phyloP scores from a whole-genome alignment of 2,113 vertebrate genomes.

The Sander lucioperca region DNA sequence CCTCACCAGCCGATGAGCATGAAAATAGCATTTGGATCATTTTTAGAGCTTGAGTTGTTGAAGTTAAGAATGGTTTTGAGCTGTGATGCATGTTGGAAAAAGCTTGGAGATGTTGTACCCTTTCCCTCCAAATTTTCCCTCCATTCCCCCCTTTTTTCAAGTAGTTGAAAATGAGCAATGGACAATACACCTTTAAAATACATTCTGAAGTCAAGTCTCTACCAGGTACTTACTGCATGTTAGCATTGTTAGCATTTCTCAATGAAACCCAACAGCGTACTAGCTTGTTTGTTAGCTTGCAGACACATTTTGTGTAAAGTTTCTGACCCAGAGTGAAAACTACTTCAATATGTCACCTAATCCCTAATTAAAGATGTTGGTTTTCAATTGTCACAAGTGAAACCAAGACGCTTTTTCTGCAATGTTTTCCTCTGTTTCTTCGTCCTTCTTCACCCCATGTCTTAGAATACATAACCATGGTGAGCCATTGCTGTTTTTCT shows the following conservation, averaged over 20 bases:
- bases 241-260: neutral
- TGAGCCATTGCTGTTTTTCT: constrained; percentile 85
- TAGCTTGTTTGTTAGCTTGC: neutral
- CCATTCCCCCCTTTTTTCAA: neutral
- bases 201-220: neutral
- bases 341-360: neutral
- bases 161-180: neutral
- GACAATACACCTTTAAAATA: constrained; percentile 12
- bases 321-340: neutral
- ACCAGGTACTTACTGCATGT: neutral
- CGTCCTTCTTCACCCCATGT: constrained; percentile 70
- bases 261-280: neutral
- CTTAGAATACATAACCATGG: constrained; percentile 84
- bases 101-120: neutral
- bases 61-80: constrained; percentile 7
- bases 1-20: constrained; percentile 57
- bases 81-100: constrained; percentile 49
- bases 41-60: neutral
- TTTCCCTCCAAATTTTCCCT: neutral
- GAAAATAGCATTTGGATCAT: constrained; percentile 19
- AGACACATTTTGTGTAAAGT: neutral
- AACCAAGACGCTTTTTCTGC: neutral
- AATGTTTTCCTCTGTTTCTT: neutral
- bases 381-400: neutral
- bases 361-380: neutral